Evolutionary conservation across 2,113 vertebrate genomes (phyloP).

Genomic region (Cebus imitator): DNA sequence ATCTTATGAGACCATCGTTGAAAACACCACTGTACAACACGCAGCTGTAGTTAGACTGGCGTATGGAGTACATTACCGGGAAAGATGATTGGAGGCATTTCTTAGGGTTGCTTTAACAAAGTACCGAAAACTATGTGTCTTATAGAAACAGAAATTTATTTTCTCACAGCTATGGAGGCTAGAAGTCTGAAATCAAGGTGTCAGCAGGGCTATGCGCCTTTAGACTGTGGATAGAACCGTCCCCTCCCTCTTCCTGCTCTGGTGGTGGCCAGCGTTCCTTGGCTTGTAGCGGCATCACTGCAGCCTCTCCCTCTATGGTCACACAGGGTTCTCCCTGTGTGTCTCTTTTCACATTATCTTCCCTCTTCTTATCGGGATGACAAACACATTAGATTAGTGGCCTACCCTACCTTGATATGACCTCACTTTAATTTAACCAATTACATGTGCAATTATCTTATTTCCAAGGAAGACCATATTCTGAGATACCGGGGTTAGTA

Average conservation of each 20-base stretch:
- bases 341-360: background rate
- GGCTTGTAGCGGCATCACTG: background rate
- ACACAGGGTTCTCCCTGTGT: background rate
- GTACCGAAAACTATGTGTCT: background rate
- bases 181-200: background rate
- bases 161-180: background rate
- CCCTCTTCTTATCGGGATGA: background rate
- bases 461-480: slow-evolving; percentile 1
- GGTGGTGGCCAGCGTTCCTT: background rate
- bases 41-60: background rate
- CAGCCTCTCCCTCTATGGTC: background rate
- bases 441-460: background rate
- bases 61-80: background rate
- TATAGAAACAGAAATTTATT: background rate
- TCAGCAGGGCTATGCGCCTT: background rate
- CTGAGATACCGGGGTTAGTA: background rate
- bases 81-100: background rate
- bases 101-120: background rate
- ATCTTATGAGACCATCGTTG: background rate
- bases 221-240: background rate
- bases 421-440: background rate
- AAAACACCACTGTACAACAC: background rate
- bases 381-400: background rate
- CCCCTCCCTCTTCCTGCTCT: background rate
- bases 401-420: background rate